Percentiles rank a stretch among this genome's conserved stretches.
phyloP scores from a whole-genome alignment of 2,797 vertebrate species.

The Vipera latastei region DNA sequence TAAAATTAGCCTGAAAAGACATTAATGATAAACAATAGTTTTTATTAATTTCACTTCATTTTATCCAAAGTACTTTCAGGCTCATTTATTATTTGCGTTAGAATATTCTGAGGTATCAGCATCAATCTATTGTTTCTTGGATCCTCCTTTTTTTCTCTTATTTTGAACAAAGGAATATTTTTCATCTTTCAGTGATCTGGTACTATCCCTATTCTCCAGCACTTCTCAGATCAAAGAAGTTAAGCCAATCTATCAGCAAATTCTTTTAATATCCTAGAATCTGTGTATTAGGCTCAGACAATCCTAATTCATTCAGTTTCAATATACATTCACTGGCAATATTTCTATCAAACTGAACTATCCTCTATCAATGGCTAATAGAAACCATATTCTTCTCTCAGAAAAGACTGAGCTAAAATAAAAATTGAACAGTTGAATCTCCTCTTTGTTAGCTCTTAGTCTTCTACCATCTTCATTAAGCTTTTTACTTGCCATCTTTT shows the following conservation, averaged over 20 bases:
- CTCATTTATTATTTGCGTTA: background rate
- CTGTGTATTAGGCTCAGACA: background rate
- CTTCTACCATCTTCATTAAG: background rate
- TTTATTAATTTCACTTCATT: background rate
- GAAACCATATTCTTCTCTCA: background rate
- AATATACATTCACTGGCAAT: background rate
- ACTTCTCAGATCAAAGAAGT: background rate
- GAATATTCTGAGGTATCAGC: background rate
- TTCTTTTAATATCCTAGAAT: background rate
- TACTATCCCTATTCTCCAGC: background rate
- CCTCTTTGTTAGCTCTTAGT: background rate
- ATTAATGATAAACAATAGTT: background rate
- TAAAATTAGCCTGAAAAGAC: background rate
- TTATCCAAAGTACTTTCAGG: background rate
- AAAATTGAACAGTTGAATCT: background rate
- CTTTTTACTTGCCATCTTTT: background rate
- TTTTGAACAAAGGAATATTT: background rate
- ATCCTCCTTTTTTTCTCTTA: background rate
- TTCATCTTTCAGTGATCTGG: background rate
- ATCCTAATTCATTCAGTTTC: background rate
- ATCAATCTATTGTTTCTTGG: background rate
- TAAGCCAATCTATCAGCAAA: background rate
- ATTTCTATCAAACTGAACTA: background rate
- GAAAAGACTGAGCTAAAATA: background rate
- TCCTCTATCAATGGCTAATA: background rate